Evolutionary conservation across 2,113 vertebrate genomes (phyloP), one percentile per base, ranked within the genome.

Genomic region (Pterocles burchelli): DNA sequence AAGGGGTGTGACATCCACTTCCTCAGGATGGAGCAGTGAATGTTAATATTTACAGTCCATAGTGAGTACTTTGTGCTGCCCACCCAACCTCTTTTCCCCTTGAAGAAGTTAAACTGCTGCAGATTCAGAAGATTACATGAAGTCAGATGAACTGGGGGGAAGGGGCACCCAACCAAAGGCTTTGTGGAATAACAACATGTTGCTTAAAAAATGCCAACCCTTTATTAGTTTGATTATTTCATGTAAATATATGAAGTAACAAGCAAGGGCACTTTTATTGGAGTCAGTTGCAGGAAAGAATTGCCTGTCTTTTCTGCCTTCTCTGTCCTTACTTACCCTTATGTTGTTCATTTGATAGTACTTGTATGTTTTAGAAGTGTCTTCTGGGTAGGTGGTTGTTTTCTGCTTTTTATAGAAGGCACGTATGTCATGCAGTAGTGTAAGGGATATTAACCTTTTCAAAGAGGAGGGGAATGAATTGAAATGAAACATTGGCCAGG

Each of bases 71-170:
- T 88, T 78, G 82, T 85, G 28, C 28, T 81, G 31, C 46, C 29
- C 10, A 5, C 1, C 1, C 4, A 3, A 28, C 3, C 13, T 3
- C 8, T 7, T 2, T 48, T 62, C 11, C 11, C 17, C 7, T 17
- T 77, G 29, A 62, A 72, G 70, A 70, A 70, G 41, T 83, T 87
- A 38, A 91, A 33, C 26, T 78, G 29, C 51, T 86, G 36, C 10
- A 33, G 33, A 29, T 61, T 76, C 63, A 67, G 51, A 79, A 45
- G 38, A 24, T 43, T 43, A 22, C 24, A 5, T 81, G 9, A 85
- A 76, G 17, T 38, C 45, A 72, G 22, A 83, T 70, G 49, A 73
- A 17, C 26, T 51, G 20, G 14, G 11, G 46, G 22, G 6, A 65
- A 73, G 13, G 11, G 22, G 4, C 25, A 58, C 31, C n/a, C 7